These are phyloP conservation scores for Triplophysa dalaica DNA, from an alignment of 2,113 vertebrate species.

Conservation along the genomic window DNA sequence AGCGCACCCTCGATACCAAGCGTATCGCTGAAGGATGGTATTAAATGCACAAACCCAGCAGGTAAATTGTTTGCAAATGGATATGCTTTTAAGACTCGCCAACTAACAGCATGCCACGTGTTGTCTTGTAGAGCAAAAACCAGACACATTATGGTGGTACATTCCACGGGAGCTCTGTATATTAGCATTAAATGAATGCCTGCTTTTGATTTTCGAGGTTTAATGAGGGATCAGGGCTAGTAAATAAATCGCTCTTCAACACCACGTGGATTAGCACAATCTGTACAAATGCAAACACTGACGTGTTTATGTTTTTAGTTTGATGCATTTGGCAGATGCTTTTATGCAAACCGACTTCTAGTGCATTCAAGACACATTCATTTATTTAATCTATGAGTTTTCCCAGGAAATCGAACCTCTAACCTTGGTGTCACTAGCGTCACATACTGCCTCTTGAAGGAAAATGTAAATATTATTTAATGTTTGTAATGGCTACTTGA, in stretches of 20 bases:
- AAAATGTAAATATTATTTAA: not conserved
- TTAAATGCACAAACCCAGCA: conserved; percentile 3
- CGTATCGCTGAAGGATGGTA: not conserved
- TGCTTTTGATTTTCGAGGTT: not conserved
- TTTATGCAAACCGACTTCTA: too few relatives aligned
- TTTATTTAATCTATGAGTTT: too few relatives aligned
- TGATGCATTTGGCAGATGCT: too few relatives aligned
- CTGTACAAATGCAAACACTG: not conserved
- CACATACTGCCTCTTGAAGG: too few relatives aligned
- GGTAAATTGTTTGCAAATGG: conserved; percentile 24
- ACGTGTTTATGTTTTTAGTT: not conserved
- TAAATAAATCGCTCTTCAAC: not conserved
- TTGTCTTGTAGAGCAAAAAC: conserved; percentile 3
- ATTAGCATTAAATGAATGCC: conserved; percentile 2
- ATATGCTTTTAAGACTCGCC: not conserved
- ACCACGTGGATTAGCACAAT: conserved; percentile 1
- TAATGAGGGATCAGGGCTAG: not conserved
- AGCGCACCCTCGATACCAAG: conserved; percentile 12
- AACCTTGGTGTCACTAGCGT: too few relatives aligned
- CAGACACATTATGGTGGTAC: not conserved
- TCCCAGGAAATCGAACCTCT: too few relatives aligned
- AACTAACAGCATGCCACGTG: conserved; percentile 19
- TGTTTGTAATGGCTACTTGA: not conserved
- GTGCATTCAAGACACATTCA: too few relatives aligned
- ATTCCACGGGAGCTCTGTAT: conserved; percentile 15